Conservation (phyloP, 30 jellyfish, hydroid and myxozoan species). For the Catostylus mosaicus region DNA sequence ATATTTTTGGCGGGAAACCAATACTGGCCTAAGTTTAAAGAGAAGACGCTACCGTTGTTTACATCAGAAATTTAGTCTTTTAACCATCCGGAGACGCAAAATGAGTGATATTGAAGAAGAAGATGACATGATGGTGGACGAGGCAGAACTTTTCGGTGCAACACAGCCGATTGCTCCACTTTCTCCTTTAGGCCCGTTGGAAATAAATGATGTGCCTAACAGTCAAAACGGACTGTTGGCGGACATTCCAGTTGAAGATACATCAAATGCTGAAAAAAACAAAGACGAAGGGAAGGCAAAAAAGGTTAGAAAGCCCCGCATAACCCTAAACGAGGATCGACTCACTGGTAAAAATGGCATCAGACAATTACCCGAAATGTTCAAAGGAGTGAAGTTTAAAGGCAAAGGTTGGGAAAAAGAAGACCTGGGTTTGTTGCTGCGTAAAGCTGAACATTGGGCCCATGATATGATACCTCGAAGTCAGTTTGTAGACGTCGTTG, state of each 20-base stretch:
- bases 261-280: constrained; percentile 1
- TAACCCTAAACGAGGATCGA: constrained; percentile 34
- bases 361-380: constrained; percentile 21
- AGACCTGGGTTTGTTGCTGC: constrained; percentile 35
- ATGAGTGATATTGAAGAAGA: constrained; percentile 20
- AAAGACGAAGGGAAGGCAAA: background rate
- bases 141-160: constrained; percentile 39
- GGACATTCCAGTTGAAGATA: constrained; percentile 9
- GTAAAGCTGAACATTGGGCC: constrained; percentile 50
- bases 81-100: too few relatives aligned
- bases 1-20: too few relatives aligned
- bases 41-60: too few relatives aligned
- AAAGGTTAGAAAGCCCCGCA: constrained; percentile 32
- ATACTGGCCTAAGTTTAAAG: too few relatives aligned
- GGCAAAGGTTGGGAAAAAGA: constrained; percentile 59
- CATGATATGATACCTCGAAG: constrained; percentile 38
- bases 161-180: constrained; percentile 48
- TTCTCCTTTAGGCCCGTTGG: constrained; percentile 49
- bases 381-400: constrained; percentile 20
- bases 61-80: too few relatives aligned
- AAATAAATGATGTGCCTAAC: constrained; percentile 28
- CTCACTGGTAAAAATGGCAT: constrained; percentile 39
- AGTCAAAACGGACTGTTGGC: constrained; percentile 10
- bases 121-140: constrained; percentile 31
- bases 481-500: constrained; percentile 52